Base-by-base conservation (phyloP, 1,140 invertebrate species). In the Zeugodacus cucurbitae region DNA sequence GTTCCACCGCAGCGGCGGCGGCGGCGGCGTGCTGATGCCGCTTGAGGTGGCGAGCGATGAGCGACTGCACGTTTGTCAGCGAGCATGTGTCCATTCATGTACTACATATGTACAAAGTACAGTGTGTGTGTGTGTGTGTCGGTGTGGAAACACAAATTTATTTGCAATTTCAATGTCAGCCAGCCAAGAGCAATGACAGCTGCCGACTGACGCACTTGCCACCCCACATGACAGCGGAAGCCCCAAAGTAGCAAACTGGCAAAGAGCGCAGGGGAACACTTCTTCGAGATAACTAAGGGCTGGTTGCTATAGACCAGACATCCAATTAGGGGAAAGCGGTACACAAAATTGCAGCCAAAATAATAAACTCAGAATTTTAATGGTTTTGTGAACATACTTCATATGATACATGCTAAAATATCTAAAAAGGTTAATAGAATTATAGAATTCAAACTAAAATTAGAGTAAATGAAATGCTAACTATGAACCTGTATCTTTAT, bases 81-180 rank as follows among this genome's bases (percentile, higher is more conserved):
- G 32, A 74, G 62, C 34, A 74, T 74, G 34, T 74, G 22, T 74
- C 4, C 34, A 70, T 70, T 34, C 41, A 17, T 70, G 34, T 37
- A 22, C 34, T 37, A 29, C 62, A 67, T 32, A 67, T 17, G 11
- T 34, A 67, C 14, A 11, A 10, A 3, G 22, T 59, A 64, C 62
- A 64, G 5, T 6, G 14, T 74, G 67, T 32, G 7, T 41, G 67
- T 37, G 14, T 37, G 32, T 41, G 20, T 74, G 32, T 41, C 2
- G 34, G 14, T 74, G 67, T 41, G 22, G 67, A 14, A 74, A 37
- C 32, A 74, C 32, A 37, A 37, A 74, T 74, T 74, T 74, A 74
- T 74, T 74, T 74, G 67, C 67, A 41, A 41, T 74, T 74, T 74
- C 67, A 74, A 74, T 37, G 67, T 20, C 67, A 74, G 67, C 32